phyloP scores from a whole-genome alignment of 2,888 invertebrate genomes.

The Netelia melanura region DNA sequence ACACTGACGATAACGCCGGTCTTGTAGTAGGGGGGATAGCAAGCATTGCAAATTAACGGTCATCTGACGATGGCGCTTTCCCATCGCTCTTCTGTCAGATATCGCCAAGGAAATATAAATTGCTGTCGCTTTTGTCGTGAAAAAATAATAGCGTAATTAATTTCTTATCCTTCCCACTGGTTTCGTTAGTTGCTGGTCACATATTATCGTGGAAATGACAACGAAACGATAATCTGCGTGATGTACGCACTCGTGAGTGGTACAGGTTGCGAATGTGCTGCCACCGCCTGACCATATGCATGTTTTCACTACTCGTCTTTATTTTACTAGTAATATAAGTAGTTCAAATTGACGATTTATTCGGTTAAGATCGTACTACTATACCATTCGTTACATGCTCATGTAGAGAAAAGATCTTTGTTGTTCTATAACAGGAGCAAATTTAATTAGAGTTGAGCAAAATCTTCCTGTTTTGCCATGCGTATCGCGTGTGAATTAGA shows the following conservation, averaged over 20 bases:
- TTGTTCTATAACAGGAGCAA: too few relatives aligned
- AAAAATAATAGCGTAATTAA: not conserved
- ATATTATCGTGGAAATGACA: constrained; percentile 6
- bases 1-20: not conserved
- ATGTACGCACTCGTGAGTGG: constrained; percentile 13
- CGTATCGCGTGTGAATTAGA: too few relatives aligned
- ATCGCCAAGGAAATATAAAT: not conserved
- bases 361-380: not conserved
- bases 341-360: not conserved
- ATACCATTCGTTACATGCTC: not conserved
- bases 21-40: not conserved
- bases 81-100: not conserved
- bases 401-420: not conserved
- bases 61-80: not conserved
- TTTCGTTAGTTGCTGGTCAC: not conserved
- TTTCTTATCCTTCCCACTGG: not conserved
- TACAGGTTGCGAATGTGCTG: constrained; percentile 14
- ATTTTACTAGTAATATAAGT: not conserved
- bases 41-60: not conserved
- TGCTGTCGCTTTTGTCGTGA: not conserved
- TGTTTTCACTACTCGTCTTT: constrained; percentile 22
- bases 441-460: too few relatives aligned
- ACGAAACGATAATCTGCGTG: not conserved
- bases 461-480: too few relatives aligned
- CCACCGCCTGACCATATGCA: constrained; percentile 13